These are phyloP conservation scores for Eristalis pertinax DNA, from an alignment of 2,888 invertebrate genomes.

Conservation along the genomic window DNA sequence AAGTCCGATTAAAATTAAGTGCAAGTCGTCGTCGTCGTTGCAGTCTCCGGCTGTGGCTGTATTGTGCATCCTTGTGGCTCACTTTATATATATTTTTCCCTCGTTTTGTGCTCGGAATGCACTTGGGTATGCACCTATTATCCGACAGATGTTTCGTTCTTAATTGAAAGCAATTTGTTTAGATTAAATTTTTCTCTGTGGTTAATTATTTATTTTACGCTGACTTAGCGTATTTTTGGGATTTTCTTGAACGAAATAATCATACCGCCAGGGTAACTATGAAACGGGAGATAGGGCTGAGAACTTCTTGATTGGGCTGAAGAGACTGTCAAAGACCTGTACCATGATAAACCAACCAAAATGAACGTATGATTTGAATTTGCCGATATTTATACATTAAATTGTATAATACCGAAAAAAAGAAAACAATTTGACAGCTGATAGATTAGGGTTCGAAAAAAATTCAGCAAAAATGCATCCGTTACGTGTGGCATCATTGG, in stretches of 20 bases:
- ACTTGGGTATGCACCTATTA: conserved; percentile 41
- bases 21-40: conserved; percentile 35
- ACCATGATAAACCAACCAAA: no score
- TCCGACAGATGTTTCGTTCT: conserved; percentile 51
- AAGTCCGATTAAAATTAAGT: conserved; percentile 45
- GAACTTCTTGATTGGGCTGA: not conserved
- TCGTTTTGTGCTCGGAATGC: conserved; percentile 25
- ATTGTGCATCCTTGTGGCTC: conserved; percentile 7
- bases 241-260: not conserved
- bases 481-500: no score
- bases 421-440: no score
- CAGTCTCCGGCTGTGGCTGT: conserved; percentile 17
- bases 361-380: no score
- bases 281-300: not conserved
- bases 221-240: not conserved
- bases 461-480: no score
- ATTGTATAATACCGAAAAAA: no score
- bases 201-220: conserved; percentile 38
- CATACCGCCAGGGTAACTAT: not conserved
- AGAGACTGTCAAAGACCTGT: no score
- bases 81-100: conserved; percentile 16
- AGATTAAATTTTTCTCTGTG: conserved; percentile 49
- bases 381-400: no score
- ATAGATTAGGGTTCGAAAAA: no score
- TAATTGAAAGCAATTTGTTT: conserved; percentile 64